These are phyloP conservation scores for Ceratitis capitata DNA, from an alignment of 1,140 invertebrate species.

Conservation along the genomic window DNA sequence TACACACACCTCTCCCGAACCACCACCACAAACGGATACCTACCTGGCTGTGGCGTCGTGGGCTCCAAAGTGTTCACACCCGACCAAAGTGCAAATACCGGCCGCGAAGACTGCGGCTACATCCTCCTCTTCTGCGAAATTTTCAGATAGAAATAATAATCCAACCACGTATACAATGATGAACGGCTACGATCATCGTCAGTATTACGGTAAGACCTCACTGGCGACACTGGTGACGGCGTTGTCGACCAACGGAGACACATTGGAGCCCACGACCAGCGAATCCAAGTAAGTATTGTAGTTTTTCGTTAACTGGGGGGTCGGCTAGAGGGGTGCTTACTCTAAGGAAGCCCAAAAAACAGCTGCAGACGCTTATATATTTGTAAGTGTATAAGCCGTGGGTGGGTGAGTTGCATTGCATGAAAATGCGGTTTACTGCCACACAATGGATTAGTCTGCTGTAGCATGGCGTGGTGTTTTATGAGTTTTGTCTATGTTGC, in stretches of 20 bases:
- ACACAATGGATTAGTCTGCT: background rate
- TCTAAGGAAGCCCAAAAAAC: too few species aligned
- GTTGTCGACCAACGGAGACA: constrained; percentile 45
- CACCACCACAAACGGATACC: constrained; percentile 61
- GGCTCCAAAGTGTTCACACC: constrained; percentile 70
- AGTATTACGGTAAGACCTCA: constrained; percentile 46
- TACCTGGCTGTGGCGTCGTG: constrained; percentile 70
- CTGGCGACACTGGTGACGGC: too few species aligned
- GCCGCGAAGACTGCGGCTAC: too few species aligned
- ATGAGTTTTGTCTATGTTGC: background rate
- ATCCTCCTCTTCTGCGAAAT: constrained; percentile 44
- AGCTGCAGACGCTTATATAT: background rate
- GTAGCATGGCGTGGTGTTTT: background rate
- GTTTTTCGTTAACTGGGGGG: constrained; percentile 14
- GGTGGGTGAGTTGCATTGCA: background rate
- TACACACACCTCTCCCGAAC: constrained; percentile 58
- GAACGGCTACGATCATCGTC: constrained; percentile 42
- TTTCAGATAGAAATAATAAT: constrained; percentile 48
- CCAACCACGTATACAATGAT: constrained; percentile 45
- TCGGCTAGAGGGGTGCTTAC: background rate
- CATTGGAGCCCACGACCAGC: constrained; percentile 62
- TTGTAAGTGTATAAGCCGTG: background rate
- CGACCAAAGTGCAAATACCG: constrained; percentile 58
- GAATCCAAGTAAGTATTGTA: constrained; percentile 61
- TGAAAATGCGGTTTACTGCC: background rate